Evolutionary conservation across 2,113 vertebrate species (phyloP).

Genomic region (Reinhardtius hippoglossoides): DNA sequence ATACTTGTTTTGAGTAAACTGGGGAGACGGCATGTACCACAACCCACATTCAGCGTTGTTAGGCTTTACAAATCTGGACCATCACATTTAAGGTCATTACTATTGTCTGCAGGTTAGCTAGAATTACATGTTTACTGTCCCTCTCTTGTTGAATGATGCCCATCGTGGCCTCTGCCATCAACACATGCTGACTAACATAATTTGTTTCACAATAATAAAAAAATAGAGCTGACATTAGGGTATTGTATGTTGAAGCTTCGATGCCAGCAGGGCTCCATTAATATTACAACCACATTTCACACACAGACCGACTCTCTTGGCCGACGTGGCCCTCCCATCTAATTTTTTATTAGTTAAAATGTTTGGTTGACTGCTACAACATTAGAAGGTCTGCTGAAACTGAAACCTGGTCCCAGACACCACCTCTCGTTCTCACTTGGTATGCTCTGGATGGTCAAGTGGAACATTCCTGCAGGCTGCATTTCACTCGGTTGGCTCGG

Average conservation of each 20-base stretch:
- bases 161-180: background rate
- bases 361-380: conserved; percentile 65
- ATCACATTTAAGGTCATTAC: background rate
- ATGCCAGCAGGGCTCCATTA: conserved; percentile 4
- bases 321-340: conserved; percentile 34
- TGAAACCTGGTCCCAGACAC: conserved; percentile 41
- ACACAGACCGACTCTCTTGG: conserved; percentile 40
- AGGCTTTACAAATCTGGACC: no score
- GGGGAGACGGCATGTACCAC: no score
- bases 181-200: background rate
- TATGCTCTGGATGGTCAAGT: conserved; percentile 80
- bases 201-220: background rate
- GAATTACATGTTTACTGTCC: background rate
- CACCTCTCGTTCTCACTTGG: conserved; percentile 67
- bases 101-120: background rate
- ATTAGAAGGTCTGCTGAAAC: conserved; percentile 71
- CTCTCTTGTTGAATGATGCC: background rate
- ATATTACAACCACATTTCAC: conserved; percentile 44
- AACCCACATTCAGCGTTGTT: no score
- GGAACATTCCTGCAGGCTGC: conserved; percentile 79
- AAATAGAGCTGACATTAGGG: background rate
- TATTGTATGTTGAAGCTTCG: background rate
- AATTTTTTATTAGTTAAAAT: conserved; percentile 70
- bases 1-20: no score
- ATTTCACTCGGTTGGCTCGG: conserved; percentile 77